Evolutionary conservation across 2,113 vertebrate species (phyloP).

Genomic region (Reinhardtius hippoglossoides): DNA sequence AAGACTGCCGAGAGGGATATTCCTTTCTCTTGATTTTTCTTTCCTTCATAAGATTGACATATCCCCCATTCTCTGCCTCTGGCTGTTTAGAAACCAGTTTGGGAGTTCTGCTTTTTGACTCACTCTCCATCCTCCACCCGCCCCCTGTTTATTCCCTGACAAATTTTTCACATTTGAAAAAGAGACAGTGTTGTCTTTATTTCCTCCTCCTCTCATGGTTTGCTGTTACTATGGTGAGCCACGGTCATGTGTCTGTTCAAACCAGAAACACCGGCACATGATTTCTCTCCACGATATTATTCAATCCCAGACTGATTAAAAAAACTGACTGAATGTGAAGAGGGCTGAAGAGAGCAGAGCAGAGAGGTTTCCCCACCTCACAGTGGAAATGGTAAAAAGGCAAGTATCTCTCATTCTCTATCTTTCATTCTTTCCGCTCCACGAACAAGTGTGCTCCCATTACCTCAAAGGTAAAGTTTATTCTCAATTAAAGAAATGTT

Average conservation of each 20-base stretch:
- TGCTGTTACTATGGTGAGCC: slow-evolving; percentile 56
- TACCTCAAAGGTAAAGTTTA: slow-evolving; percentile 20
- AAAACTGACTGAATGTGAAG: slow-evolving; percentile 23
- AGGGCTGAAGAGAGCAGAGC: slow-evolving; percentile 42
- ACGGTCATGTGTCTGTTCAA: slow-evolving; percentile 58
- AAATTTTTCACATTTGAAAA: slow-evolving; percentile 72
- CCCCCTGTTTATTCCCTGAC: slow-evolving; percentile 68
- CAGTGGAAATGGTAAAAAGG: slow-evolving; percentile 68
- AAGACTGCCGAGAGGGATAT: slow-evolving; percentile 70
- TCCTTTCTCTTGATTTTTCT: slow-evolving; percentile 66
- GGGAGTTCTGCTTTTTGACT: slow-evolving; percentile 71
- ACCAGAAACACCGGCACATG: slow-evolving; percentile 37
- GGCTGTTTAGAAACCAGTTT: slow-evolving; percentile 65
- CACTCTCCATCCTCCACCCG: slow-evolving; percentile 58
- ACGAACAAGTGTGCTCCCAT: slow-evolving; percentile 41
- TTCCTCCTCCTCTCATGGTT: slow-evolving; percentile 58
- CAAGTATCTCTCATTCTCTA: slow-evolving; percentile 66
- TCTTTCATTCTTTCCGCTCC: slow-evolving; percentile 26
- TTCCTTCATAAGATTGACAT: slow-evolving; percentile 75
- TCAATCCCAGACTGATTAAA: slow-evolving; percentile 47
- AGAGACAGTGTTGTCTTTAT: slow-evolving; percentile 74
- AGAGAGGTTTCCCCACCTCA: too few relatives aligned
- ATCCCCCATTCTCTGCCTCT: slow-evolving; percentile 67
- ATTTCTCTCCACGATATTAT: slow-evolving; percentile 25
- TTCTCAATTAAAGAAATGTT: neutral